Evolutionary conservation across 2,888 invertebrate species (phyloP).

Genomic region (Rhagium mordax): DNA sequence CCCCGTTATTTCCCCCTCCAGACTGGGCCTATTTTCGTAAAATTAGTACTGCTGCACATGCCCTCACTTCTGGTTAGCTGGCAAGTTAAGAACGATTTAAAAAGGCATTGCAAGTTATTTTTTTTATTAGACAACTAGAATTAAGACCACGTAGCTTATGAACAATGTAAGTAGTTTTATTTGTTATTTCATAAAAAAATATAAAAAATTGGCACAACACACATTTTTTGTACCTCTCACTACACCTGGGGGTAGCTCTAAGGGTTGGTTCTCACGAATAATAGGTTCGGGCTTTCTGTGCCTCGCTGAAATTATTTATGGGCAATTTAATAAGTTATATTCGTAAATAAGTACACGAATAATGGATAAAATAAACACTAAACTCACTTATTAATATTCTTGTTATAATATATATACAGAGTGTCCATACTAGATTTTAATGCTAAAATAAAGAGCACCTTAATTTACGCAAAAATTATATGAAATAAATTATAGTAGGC

Average conservation of each 20-base stretch:
- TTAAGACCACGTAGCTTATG: neutral
- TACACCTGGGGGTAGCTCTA: conserved; percentile 92
- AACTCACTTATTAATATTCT: too few species aligned
- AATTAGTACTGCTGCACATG: neutral
- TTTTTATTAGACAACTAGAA: neutral
- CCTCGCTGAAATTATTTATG: conserved; percentile 71
- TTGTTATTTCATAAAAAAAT: neutral
- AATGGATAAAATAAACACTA: neutral
- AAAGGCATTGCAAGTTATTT: neutral
- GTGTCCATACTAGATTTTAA: too few species aligned
- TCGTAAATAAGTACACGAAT: neutral
- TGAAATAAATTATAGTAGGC: too few species aligned
- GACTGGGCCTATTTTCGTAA: neutral
- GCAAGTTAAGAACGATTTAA: neutral
- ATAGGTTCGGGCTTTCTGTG: conserved; percentile 89
- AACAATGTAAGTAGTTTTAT: neutral
- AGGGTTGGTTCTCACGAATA: conserved; percentile 92
- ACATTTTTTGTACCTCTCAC: conserved; percentile 80
- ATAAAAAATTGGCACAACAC: conserved; percentile 39
- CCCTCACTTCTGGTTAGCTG: neutral
- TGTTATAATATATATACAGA: too few species aligned
- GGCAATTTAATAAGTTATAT: neutral
- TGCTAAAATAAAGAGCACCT: too few species aligned
- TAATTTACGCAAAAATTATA: too few species aligned
- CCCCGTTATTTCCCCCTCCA: too few species aligned